A percentile compares a stretch with the other conserved stretches of the same genome.
phyloP scores from a whole-genome alignment of 2,797 vertebrate species.

The Anguilla megastoma region DNA sequence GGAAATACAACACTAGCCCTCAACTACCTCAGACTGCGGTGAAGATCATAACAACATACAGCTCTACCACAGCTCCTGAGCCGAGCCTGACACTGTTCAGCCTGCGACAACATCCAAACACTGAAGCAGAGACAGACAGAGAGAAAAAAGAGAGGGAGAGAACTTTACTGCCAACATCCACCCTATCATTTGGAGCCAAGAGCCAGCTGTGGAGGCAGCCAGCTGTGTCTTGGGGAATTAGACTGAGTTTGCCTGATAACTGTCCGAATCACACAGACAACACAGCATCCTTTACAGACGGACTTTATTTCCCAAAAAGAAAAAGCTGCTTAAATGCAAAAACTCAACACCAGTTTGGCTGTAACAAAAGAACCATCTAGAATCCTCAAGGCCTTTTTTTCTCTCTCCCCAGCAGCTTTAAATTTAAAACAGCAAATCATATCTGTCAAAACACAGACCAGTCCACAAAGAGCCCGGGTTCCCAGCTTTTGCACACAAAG shows the following conservation, averaged over 20 bases:
- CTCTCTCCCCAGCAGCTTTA: conserved; percentile 70
- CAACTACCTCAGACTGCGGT: neutral
- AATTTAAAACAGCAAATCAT: conserved; percentile 73
- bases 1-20: neutral
- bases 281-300: conserved; percentile 48
- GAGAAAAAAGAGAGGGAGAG: conserved; percentile 10
- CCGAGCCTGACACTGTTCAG: neutral
- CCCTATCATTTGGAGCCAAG: conserved; percentile 39
- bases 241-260: conserved; percentile 42
- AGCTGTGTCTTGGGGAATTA: conserved; percentile 41
- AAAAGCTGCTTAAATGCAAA: conserved; percentile 66
- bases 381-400: conserved; percentile 61
- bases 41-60: neutral
- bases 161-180: conserved; percentile 35
- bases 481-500: conserved; percentile 56
- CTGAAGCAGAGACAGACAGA: neutral
- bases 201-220: conserved; percentile 30
- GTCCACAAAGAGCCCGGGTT: conserved; percentile 62
- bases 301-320: conserved; percentile 58
- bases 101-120: neutral
- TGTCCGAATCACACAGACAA: conserved; percentile 56
- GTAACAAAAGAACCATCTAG: conserved; percentile 62
- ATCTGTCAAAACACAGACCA: conserved; percentile 70
- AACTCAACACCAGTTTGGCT: conserved; percentile 59
- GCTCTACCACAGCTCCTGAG: conserved; percentile 1